Evolutionary conservation across 1,140 invertebrate genomes (phyloP), one percentile per base, ranked within the genome.

Genomic region (Drosophila eugracilis): DNA sequence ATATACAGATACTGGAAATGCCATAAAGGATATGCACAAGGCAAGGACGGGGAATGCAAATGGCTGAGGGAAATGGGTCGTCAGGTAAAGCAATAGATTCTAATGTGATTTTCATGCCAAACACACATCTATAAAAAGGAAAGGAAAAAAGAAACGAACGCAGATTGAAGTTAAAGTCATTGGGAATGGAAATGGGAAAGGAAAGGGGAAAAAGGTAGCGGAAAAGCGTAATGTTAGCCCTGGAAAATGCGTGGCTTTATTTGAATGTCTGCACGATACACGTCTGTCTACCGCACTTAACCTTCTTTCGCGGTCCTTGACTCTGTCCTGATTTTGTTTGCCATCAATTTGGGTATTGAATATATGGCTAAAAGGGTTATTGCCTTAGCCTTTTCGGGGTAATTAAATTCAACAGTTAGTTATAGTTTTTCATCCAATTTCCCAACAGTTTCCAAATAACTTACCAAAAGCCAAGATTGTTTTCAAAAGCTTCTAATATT

Each of bases 1-100:
- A 48, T 70, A 55, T 37, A 55, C 55, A 54, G 54, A 48, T 70
- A 63, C 63, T 73, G 69, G 54, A 84, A 84, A 72, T 72, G 72
- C 53, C 72, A 72, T 73, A 76, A 84, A 85, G 72, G 80, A 85
- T 76, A 85, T 76, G 80, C 65, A 84, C 37, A 50, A n/a, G n/a
- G n/a, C 34, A 53, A 37, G 42, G 44, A 17, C 7, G 24, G 62
- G 67, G 59, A 66, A 67, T 66, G 45, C 63, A 67, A 67, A 66
- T 67, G 63, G 34, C 26, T 32, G 21, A 17, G 48, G 30, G 28
- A 65, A 58, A 50, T 58, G 53, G 66, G 69, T 72, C 50, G 58
- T 65, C 45, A 54, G 42, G 71, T 52, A 59, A 26, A 50, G 58
- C 53, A 65, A 75, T 75, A 59, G 49, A 58, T 67, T 72, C 66